A percentile compares a stretch with the other conserved stretches of the same genome.
Evolutionary conservation across 2,113 vertebrate species (phyloP).

Genomic region (Camelus dromedarius): DNA sequence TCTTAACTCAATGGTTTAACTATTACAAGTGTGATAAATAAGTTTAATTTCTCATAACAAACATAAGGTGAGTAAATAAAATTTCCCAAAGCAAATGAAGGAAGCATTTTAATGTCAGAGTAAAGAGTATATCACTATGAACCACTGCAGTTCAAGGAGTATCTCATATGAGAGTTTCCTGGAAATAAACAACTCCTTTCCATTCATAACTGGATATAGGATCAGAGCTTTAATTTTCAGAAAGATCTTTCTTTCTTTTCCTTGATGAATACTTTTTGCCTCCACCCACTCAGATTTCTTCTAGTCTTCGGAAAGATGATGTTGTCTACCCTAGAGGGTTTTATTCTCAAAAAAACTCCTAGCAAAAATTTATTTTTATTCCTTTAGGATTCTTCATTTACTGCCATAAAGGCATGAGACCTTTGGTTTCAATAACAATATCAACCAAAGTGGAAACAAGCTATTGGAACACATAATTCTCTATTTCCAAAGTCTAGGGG

Average conservation of each 20-base stretch:
- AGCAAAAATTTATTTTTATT: conserved; percentile 33
- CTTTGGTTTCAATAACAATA: background rate
- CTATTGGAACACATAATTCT: background rate
- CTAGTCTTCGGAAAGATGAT: conserved; percentile 24
- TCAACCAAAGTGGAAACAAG: background rate
- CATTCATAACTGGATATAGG: background rate
- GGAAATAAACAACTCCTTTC: conserved; percentile 4
- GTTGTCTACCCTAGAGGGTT: background rate
- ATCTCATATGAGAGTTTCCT: background rate
- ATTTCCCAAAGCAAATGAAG: background rate
- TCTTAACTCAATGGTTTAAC: background rate
- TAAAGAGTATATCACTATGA: background rate
- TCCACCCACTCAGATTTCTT: background rate
- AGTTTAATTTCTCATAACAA: background rate
- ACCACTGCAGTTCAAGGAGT: background rate
- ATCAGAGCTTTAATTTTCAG: conserved; percentile 37
- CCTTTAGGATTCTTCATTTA: conserved; percentile 1
- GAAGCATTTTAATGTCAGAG: background rate
- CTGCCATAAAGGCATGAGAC: background rate
- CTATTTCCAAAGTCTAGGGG: background rate
- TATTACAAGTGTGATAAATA: background rate
- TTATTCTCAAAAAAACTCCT: background rate
- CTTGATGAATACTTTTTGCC: background rate
- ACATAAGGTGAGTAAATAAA: background rate
- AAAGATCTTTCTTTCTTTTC: background rate